Percentiles rank a stretch among this genome's conserved stretches.
These are phyloP conservation scores for Onychomys leucogaster DNA, from an alignment of 2,797 vertebrate species.

Conservation along the genomic window DNA sequence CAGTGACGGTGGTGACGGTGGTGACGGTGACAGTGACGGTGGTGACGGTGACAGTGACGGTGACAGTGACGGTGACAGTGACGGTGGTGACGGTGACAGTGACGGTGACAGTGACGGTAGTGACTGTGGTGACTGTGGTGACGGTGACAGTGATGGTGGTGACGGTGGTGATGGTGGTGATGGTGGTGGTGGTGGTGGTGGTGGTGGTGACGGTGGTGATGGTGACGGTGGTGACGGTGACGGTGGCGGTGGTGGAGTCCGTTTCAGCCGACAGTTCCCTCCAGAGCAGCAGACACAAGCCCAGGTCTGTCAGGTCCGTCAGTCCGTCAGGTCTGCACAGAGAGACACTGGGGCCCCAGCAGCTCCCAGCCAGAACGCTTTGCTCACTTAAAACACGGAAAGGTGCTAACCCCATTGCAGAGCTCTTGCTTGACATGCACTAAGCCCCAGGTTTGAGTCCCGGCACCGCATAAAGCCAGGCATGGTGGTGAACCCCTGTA, in stretches of 20 bases:
- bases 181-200: too few species aligned
- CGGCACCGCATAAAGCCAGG: not conserved
- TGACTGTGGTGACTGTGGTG: too few species aligned
- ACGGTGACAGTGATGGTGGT: too few species aligned
- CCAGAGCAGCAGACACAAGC: not conserved
- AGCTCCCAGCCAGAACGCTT: not conserved
- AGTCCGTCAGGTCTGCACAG: not conserved
- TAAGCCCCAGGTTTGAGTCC: not conserved
- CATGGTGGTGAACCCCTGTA: not conserved
- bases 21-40: too few species aligned
- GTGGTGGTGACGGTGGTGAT: too few species aligned
- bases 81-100: too few species aligned
- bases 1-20: too few species aligned
- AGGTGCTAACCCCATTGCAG: not conserved
- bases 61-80: too few species aligned
- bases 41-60: too few species aligned
- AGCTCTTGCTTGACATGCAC: not conserved
- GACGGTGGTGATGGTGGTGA: fast-evolving
- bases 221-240: too few species aligned
- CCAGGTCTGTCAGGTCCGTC: not conserved
- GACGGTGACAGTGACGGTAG: too few species aligned
- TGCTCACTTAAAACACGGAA: not conserved
- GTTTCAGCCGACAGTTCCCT: not conserved
- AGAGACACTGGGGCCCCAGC: not conserved
- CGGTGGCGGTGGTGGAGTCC: too few species aligned